Percentiles rank a stretch among this genome's conserved stretches.
Evolutionary conservation across 2,113 vertebrate species (phyloP).

Genomic region (Lampris megalopsis): DNA sequence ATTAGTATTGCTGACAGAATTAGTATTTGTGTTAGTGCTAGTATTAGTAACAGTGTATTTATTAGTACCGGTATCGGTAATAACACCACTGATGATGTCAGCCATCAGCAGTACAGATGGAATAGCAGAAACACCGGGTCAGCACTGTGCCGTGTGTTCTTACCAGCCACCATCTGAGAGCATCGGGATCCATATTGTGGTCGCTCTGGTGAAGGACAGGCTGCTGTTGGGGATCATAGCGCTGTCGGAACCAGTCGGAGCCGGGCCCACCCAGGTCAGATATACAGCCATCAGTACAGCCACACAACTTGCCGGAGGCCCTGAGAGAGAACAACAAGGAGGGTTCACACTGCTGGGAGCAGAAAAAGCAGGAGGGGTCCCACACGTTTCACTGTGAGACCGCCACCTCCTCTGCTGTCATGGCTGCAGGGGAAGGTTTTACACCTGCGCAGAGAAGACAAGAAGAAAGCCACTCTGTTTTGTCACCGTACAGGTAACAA

Average conservation of each 20-base stretch:
- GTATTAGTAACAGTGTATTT: too few species aligned
- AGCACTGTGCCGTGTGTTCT: conserved; percentile 49
- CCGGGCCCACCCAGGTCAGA: not conserved
- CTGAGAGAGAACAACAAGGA: not conserved
- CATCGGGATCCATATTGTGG: conserved; percentile 52
- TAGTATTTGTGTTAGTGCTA: too few species aligned
- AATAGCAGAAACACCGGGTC: not conserved
- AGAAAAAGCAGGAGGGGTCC: too few species aligned
- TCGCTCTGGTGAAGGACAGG: conserved; percentile 64
- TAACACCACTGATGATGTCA: too few species aligned
- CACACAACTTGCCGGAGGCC: conserved; percentile 46
- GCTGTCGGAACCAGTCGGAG: conserved; percentile 79
- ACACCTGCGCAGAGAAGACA: too few species aligned
- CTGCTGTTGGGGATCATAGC: conserved; percentile 66
- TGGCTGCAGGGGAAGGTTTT: too few species aligned
- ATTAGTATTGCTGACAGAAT: too few species aligned
- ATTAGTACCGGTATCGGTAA: too few species aligned
- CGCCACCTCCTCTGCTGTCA: too few species aligned
- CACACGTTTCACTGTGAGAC: too few species aligned
- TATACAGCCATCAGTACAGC: conserved; percentile 66
- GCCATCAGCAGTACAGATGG: not conserved
- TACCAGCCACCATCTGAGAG: conserved; percentile 87
- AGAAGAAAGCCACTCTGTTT: too few species aligned
- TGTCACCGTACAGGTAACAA: too few species aligned
- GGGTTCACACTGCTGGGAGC: not conserved